Evolutionary conservation across 2,797 vertebrate genomes (phyloP), one percentile per base, ranked within the genome.

Genomic region (Remorina albescens): DNA sequence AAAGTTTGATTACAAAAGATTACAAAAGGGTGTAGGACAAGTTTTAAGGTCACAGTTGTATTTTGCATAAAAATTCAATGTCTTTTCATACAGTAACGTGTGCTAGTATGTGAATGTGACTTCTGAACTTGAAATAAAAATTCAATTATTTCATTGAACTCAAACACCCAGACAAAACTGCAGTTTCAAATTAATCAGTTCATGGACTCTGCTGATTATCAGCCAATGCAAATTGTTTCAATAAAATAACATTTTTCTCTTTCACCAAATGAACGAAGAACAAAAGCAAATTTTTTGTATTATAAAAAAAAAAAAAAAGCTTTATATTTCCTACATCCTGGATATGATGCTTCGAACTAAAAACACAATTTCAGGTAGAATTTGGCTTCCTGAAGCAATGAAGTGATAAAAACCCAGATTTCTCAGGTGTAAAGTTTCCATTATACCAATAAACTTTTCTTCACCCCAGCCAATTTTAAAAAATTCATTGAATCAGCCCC

Each of bases 401-500:
- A 8, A 30, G 25, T 56, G 32, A 32, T 42, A 19, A 4, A 44
- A 25, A 30, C 2, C 18, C 25, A 2, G 32, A 26, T 32, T 54
- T 37, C 11, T 65, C 4, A 16, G 49, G 34, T 26, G 39, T 30
- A 36, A 53, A 59, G 8, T 46, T 49, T 72, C 11, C 4, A 50
- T 23, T 61, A 16, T 41, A 13, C 32, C 19, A 6, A 61, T 58
- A 37, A 53, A 30, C 32, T 61, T 56, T 72, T 18, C 16, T 16
- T 12, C 9, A 23, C 12, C 10, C 8, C 13, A 25, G 30, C 12
- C 21, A 68, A 63, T 51, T 37, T 0, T 21, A 49, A 60, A 39
- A 19, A 34, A 59, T 66, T 70, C 9, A 23, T 5, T 34, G 10
- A 70, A 64, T 58, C 44, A 61, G 28, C 36, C 9, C 32, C 36